These are phyloP conservation scores for Galeruca laticollis DNA, from an alignment of 2,888 invertebrate genomes.

Conservation along the genomic window DNA sequence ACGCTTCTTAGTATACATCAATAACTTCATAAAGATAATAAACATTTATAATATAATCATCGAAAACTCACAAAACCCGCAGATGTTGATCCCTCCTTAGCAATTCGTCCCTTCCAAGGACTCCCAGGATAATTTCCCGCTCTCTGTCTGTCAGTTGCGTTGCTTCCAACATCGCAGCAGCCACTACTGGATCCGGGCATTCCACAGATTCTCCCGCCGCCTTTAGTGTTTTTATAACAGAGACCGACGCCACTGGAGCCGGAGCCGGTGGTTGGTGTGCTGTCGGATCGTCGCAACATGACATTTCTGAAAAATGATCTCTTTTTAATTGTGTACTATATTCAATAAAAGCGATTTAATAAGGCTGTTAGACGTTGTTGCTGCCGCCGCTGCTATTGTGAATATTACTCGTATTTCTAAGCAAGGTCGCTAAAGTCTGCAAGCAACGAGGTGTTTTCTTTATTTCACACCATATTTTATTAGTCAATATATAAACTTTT, in stretches of 20 bases:
- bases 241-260: not conserved
- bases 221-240: not conserved
- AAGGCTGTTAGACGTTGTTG: not conserved
- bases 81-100: constrained; percentile 69
- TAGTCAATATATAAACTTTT: no score
- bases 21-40: not conserved
- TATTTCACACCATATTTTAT: no score
- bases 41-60: constrained; percentile 11
- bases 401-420: no score
- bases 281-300: constrained; percentile 26
- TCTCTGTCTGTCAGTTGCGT: constrained; percentile 63
- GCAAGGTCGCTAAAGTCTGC: no score
- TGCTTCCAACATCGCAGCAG: constrained; percentile 63
- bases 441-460: no score
- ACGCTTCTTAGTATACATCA: no score
- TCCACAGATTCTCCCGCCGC: constrained; percentile 57
- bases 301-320: constrained; percentile 21
- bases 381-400: no score
- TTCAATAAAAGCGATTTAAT: not conserved
- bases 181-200: constrained; percentile 60
- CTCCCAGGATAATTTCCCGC: constrained; percentile 70
- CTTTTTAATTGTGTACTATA: not conserved
- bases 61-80: constrained; percentile 68
- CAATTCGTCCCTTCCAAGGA: constrained; percentile 69
- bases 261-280: constrained; percentile 4